phyloP scores from a whole-genome alignment of 2,113 vertebrate genomes.

The Ranitomeya imitator region DNA sequence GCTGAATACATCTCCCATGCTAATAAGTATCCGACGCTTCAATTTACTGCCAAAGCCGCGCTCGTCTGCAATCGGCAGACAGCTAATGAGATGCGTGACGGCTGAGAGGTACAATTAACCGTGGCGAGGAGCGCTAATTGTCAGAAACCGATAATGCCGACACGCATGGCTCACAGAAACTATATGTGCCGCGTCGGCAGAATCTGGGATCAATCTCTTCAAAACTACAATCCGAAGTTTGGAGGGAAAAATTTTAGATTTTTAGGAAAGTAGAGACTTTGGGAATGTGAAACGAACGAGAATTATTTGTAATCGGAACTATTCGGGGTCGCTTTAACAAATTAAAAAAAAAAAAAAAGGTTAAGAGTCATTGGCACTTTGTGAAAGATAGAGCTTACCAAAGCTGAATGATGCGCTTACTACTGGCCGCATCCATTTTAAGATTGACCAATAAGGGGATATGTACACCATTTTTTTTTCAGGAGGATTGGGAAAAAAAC shows the following conservation, averaged over 20 bases:
- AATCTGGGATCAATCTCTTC: not conserved
- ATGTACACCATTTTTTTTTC: too few relatives aligned
- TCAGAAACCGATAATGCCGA: slow-evolving; percentile 25
- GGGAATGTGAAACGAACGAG: too few relatives aligned
- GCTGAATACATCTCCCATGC: slow-evolving; percentile 10
- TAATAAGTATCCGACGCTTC: slow-evolving; percentile 24
- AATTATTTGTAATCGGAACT: too few relatives aligned
- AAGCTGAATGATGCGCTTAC: too few relatives aligned
- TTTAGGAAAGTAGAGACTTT: not conserved
- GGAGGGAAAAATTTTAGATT: not conserved
- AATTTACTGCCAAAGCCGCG: slow-evolving; percentile 42
- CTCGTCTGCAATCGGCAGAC: slow-evolving; percentile 26
- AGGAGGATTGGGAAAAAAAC: too few relatives aligned
- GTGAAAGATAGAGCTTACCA: too few relatives aligned
- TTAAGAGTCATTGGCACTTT: too few relatives aligned
- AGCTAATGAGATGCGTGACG: slow-evolving; percentile 40
- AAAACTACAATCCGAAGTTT: not conserved
- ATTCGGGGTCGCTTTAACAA: too few relatives aligned
- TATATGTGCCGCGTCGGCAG: slow-evolving; percentile 7
- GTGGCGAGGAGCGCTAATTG: slow-evolving; percentile 18
- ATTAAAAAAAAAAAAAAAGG: too few relatives aligned
- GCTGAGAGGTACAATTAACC: slow-evolving; percentile 28
- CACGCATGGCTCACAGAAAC: slow-evolving; percentile 54
- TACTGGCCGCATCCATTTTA: too few relatives aligned
- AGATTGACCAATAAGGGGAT: too few relatives aligned